A percentile compares a stretch with the other conserved stretches of the same genome.
phyloP scores from a whole-genome alignment of 2,888 invertebrate species.

The Saturnia japonica region DNA sequence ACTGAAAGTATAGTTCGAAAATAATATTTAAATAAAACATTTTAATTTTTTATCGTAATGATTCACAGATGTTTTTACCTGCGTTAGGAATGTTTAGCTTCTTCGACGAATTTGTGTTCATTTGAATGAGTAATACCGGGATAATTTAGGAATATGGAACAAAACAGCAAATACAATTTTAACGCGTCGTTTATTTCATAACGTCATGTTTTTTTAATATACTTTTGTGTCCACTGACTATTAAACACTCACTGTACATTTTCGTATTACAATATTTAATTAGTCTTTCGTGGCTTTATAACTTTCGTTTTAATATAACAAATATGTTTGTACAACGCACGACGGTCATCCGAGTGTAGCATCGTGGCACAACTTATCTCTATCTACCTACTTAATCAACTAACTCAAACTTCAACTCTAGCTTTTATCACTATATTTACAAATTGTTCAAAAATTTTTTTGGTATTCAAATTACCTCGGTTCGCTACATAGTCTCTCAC shows the following conservation, averaged over 20 bases:
- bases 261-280: conserved; percentile 80
- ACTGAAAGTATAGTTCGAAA: background rate
- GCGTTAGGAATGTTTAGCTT: background rate
- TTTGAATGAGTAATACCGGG: background rate
- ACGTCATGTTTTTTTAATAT: conserved; percentile 78
- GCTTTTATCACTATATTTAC: conserved; percentile 78
- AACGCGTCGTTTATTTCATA: conserved; percentile 80
- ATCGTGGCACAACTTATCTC: conserved; percentile 77
- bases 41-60: background rate
- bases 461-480: conserved; percentile 79
- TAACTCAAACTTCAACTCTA: conserved; percentile 72
- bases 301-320: conserved; percentile 78
- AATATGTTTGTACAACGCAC: conserved; percentile 80
- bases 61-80: conserved; percentile 3
- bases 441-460: conserved; percentile 79
- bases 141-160: conserved; percentile 57
- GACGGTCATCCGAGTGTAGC: conserved; percentile 71
- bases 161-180: conserved; percentile 76
- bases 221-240: conserved; percentile 82
- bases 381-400: conserved; percentile 74
- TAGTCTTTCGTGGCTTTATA: conserved; percentile 76
- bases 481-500: conserved; percentile 70
- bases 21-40: background rate
- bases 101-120: background rate
- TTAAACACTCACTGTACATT: conserved; percentile 83